These are phyloP conservation scores for Dicerorhinus sumatrensis DNA, from an alignment of 2,113 vertebrate species.

Conservation along the genomic window DNA sequence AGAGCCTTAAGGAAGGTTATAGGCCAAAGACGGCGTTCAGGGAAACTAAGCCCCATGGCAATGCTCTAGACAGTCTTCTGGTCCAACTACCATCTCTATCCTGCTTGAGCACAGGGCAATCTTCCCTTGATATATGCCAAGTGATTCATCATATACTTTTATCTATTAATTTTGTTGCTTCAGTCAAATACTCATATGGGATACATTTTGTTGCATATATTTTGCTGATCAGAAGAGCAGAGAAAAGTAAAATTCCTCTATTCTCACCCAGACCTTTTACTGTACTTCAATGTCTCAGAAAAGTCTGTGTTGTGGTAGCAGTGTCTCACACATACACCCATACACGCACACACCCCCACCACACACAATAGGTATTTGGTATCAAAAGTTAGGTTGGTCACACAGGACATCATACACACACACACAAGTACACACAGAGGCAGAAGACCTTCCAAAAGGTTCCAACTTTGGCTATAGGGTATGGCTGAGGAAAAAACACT, in stretches of 20 bases:
- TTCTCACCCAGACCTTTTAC: neutral
- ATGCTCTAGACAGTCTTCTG: neutral
- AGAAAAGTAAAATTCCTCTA: neutral
- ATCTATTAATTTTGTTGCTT: neutral
- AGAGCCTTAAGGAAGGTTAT: neutral
- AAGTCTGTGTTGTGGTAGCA: neutral
- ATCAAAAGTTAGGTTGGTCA: neutral
- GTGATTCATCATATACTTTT: neutral
- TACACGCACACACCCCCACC: too few species aligned
- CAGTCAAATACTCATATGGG: neutral
- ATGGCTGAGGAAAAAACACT: neutral
- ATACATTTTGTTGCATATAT: neutral
- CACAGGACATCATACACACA: neutral
- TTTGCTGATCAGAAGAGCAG: neutral
- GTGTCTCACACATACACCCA: accelerated
- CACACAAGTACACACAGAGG: neutral
- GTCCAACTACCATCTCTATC: neutral
- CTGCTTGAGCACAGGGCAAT: neutral
- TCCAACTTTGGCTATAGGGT: neutral
- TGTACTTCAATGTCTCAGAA: neutral
- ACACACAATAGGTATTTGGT: neutral
- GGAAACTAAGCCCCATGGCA: neutral
- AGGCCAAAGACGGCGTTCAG: neutral
- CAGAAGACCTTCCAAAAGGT: neutral
- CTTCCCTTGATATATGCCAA: neutral